Percentiles rank a stretch among this genome's conserved stretches.
Evolutionary conservation across 37 sponge, comb jelly and placozoan species (phyloP).

Genomic region (Mnemiopsis leidyi): DNA sequence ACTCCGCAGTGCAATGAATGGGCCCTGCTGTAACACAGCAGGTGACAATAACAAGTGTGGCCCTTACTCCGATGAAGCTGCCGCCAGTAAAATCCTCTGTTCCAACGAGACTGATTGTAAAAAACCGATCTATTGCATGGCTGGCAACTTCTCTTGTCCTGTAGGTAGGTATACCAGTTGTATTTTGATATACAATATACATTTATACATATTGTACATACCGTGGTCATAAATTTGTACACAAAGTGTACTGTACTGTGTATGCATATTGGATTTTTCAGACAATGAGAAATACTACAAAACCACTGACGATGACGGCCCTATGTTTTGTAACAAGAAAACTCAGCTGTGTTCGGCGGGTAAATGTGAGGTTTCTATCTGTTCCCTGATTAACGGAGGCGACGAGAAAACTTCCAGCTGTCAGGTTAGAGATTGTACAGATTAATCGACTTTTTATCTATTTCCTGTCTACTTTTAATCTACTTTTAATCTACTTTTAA

Average conservation of each 20-base stretch:
- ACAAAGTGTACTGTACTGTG: too few relatives aligned
- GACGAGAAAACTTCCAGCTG: conserved; percentile 8
- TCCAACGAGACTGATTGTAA: conserved; percentile 7
- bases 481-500: too few relatives aligned
- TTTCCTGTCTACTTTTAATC: too few relatives aligned
- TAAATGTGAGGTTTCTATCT: not conserved
- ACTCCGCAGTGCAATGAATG: conserved; percentile 40
- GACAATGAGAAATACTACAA: conserved; percentile 13
- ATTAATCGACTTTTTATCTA: too few relatives aligned
- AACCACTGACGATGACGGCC: not conserved
- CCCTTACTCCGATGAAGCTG: not conserved
- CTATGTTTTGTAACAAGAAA: conserved; percentile 2
- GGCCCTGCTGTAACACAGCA: conserved; percentile 14
- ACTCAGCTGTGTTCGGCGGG: conserved; percentile 12
- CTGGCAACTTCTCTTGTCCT: conserved; percentile 11
- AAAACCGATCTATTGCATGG: not conserved
- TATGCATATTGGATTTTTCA: too few relatives aligned
- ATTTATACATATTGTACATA: too few relatives aligned
- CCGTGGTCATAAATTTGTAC: too few relatives aligned
- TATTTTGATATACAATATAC: too few relatives aligned
- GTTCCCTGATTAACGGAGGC: not conserved
- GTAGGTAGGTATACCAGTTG: conserved; percentile 60
- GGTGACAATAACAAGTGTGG: not conserved
- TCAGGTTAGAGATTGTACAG: too few relatives aligned
- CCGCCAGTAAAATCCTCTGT: not conserved